Conservation (phyloP, 2,113 vertebrate genomes). For the Neolamprologus hecqui region DNA sequence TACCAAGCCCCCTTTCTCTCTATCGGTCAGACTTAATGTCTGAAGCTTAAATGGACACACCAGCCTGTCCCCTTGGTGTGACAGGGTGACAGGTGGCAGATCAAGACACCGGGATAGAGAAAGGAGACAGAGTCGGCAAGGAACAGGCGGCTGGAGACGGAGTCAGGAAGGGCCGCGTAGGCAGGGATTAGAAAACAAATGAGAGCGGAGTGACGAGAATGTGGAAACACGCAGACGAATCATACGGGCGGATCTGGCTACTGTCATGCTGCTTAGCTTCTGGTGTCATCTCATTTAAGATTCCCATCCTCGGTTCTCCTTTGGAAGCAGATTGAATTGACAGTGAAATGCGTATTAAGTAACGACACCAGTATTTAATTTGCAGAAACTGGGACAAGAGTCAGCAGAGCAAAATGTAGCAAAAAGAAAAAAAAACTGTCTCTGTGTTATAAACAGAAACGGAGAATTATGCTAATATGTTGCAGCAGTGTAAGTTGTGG, state of each 20-base stretch:
- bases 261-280: background rate
- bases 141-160: slow-evolving; percentile 26
- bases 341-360: background rate
- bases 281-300: background rate
- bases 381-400: background rate
- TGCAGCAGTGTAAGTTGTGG: slow-evolving; percentile 13
- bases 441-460: background rate
- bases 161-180: slow-evolving; percentile 33
- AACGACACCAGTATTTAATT: background rate
- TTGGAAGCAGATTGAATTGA: background rate
- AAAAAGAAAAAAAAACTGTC: background rate
- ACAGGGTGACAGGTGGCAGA: slow-evolving; percentile 65
- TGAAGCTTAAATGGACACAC: slow-evolving; percentile 52
- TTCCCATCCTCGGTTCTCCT: background rate
- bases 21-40: slow-evolving; percentile 54
- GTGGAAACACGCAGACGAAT: slow-evolving; percentile 37
- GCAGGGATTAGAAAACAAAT: slow-evolving; percentile 61
- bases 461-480: background rate
- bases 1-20: slow-evolving; percentile 31
- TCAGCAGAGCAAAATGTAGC: background rate
- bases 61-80: slow-evolving; percentile 45
- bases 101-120: slow-evolving; percentile 52
- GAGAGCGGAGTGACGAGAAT: slow-evolving; percentile 58
- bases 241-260: slow-evolving; percentile 23
- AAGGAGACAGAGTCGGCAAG: slow-evolving; percentile 45